Evolutionary conservation across 2,888 invertebrate species (phyloP).

Genomic region (Syrista parreyssii): DNA sequence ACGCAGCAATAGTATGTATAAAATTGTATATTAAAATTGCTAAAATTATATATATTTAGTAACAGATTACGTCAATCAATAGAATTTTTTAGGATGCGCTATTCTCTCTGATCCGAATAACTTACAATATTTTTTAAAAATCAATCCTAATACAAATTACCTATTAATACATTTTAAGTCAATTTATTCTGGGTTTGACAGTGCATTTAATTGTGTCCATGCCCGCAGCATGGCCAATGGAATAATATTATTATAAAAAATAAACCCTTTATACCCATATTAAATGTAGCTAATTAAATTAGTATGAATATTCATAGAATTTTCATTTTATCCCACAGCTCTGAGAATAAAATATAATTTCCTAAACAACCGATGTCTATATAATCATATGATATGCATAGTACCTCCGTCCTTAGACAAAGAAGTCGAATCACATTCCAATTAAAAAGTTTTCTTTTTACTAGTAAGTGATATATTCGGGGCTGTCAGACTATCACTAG

Average conservation of each 20-base stretch:
- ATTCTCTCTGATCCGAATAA: neutral
- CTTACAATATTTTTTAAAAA: neutral
- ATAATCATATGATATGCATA: neutral
- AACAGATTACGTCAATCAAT: neutral
- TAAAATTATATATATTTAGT: neutral
- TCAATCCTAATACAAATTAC: neutral
- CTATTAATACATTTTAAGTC: neutral
- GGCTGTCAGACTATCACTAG: constrained; percentile 45
- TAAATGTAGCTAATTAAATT: neutral
- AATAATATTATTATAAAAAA: neutral
- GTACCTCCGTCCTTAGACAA: neutral
- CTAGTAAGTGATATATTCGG: constrained; percentile 45
- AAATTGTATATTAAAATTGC: neutral
- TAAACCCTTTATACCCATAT: neutral
- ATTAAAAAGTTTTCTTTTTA: constrained; percentile 20
- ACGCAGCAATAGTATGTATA: neutral
- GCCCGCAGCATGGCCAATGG: neutral
- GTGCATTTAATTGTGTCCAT: neutral
- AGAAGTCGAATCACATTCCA: neutral
- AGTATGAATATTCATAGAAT: neutral
- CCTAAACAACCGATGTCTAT: neutral
- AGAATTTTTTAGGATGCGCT: neutral
- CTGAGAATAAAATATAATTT: neutral
- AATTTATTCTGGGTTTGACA: neutral
- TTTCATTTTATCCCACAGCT: neutral